Evolutionary conservation across 2,797 vertebrate species (phyloP).

Genomic region (Clarias platycephalus): DNA sequence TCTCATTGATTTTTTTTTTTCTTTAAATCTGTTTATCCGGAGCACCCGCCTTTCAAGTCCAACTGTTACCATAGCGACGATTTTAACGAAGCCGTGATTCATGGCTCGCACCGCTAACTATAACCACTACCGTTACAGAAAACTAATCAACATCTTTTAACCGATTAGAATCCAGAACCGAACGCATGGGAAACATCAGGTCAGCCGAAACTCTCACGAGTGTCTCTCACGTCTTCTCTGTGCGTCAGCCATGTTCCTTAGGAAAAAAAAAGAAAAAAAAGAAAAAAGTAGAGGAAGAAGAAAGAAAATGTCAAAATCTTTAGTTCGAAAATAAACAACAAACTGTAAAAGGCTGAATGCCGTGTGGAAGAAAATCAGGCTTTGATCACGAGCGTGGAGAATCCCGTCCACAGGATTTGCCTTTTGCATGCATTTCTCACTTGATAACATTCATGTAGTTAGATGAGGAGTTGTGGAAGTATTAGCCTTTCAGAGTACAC

Average conservation of each 20-base stretch:
- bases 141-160: too few relatives aligned
- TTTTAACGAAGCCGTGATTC: background rate
- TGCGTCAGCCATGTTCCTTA: slow-evolving; percentile 1
- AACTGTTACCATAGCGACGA: background rate
- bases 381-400: slow-evolving; percentile 86
- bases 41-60: too few relatives aligned
- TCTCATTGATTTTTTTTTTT: too few relatives aligned
- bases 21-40: too few relatives aligned
- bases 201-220: background rate
- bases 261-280: too few relatives aligned
- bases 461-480: slow-evolving; percentile 83
- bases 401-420: slow-evolving; percentile 87
- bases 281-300: background rate
- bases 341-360: slow-evolving; percentile 76
- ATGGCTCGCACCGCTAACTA: background rate
- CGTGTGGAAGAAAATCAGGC: slow-evolving; percentile 83
- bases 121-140: background rate
- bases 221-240: background rate
- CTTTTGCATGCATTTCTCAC: slow-evolving; percentile 86
- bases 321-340: slow-evolving; percentile 79
- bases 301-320: slow-evolving; percentile 53
- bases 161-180: background rate
- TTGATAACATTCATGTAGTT: slow-evolving; percentile 85
- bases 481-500: slow-evolving; percentile 72
- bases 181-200: background rate